Conservation (phyloP, 2,113 vertebrate genomes). For the Dissostichus mawsoni region DNA sequence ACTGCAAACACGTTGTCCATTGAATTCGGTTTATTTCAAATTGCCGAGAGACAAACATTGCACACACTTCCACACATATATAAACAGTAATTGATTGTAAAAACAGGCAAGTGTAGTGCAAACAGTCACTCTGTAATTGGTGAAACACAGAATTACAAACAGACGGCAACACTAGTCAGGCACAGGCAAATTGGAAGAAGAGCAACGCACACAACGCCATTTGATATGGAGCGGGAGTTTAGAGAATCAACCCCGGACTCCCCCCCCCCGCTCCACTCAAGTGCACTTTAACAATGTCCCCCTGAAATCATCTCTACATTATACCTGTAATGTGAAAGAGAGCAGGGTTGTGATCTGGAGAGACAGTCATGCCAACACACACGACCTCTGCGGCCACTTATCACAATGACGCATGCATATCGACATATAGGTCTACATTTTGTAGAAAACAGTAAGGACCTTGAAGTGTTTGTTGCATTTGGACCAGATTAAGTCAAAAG, state of each 20-base stretch:
- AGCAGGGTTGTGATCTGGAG: slow-evolving; percentile 38
- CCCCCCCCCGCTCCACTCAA: slow-evolving; percentile 15
- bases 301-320: slow-evolving; percentile 12
- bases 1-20: slow-evolving; percentile 29
- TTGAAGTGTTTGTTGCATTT: slow-evolving; percentile 29
- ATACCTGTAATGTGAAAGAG: slow-evolving; percentile 17
- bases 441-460: slow-evolving; percentile 33
- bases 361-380: slow-evolving; percentile 70
- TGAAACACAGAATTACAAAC: slow-evolving; percentile 64
- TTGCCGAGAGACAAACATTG: slow-evolving; percentile 75
- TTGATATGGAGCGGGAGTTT: slow-evolving; percentile 7
- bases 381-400: slow-evolving; percentile 55
- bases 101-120: slow-evolving; percentile 84
- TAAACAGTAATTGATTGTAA: slow-evolving; percentile 77
- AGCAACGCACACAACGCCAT: slow-evolving; percentile 50
- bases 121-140: slow-evolving; percentile 53
- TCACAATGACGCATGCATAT: slow-evolving; percentile 75
- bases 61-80: slow-evolving; percentile 76
- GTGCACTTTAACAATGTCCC: slow-evolving; percentile 56
- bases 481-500: slow-evolving; percentile 19
- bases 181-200: slow-evolving; percentile 56
- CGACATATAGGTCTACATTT: slow-evolving; percentile 34
- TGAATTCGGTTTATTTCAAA: slow-evolving; percentile 78
- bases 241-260: slow-evolving; percentile 8
- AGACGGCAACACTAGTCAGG: slow-evolving; percentile 67